phyloP scores from a whole-genome alignment of 2,113 vertebrate genomes.

The Ailurus styani region DNA sequence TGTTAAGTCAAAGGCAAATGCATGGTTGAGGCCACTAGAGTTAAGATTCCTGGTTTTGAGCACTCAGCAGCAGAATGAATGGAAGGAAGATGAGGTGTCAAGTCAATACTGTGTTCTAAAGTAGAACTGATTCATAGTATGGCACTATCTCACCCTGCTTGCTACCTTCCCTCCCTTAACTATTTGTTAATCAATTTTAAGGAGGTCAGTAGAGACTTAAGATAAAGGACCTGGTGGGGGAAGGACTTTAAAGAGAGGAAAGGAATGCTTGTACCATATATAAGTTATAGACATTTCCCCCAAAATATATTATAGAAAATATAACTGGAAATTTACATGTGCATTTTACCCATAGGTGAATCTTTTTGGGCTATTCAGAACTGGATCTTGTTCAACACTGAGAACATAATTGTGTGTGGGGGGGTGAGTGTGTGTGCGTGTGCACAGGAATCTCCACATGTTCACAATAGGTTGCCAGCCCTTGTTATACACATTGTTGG shows the following conservation, averaged over 20 bases:
- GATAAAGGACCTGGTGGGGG: neutral
- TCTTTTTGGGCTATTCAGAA: neutral
- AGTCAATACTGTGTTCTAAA: neutral
- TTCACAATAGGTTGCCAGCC: neutral
- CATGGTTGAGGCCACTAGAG: neutral
- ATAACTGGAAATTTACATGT: neutral
- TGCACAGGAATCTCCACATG: neutral
- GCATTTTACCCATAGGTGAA: neutral
- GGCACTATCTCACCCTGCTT: neutral
- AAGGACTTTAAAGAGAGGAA: neutral
- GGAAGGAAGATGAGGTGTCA: neutral
- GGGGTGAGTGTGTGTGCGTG: no score
- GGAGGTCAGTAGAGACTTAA: neutral
- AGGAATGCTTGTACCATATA: neutral
- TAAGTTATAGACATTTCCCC: neutral
- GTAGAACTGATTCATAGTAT: neutral
- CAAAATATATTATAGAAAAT: neutral
- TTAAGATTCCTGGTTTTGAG: neutral
- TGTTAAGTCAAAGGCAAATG: neutral
- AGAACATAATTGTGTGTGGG: neutral
- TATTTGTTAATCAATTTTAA: neutral
- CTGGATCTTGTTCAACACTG: neutral
- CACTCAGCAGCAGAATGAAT: neutral
- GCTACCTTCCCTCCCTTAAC: neutral
- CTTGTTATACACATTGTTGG: slow-evolving; percentile 5